Evolutionary conservation across 2,113 vertebrate species (phyloP).

Genomic region (Alouatta palliata): DNA sequence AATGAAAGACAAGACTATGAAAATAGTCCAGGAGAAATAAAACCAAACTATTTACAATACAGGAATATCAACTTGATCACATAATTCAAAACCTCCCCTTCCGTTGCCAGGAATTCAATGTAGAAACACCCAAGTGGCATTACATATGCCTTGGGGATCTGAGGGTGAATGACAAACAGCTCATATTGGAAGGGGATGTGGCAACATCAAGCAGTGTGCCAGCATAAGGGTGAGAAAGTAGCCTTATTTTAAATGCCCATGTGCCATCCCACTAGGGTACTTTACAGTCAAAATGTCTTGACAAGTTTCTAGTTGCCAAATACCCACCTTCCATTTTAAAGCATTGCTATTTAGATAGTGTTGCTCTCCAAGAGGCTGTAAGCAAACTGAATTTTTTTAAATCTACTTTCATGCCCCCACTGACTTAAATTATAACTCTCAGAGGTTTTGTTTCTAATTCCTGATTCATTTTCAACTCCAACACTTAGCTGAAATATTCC

Average conservation of each 20-base stretch:
- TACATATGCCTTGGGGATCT: neutral
- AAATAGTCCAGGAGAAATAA: neutral
- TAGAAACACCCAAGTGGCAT: neutral
- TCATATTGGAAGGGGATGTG: neutral
- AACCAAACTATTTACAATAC: neutral
- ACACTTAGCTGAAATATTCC: neutral
- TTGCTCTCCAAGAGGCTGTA: neutral
- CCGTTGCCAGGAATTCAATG: neutral
- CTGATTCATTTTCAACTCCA: neutral
- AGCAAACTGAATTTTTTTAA: constrained; percentile 49
- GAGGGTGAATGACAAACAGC: neutral
- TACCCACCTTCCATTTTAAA: neutral
- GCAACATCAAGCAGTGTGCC: neutral
- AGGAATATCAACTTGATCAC: neutral
- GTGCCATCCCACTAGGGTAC: neutral
- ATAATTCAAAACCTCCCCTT: neutral
- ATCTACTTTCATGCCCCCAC: neutral
- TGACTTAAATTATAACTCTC: constrained; percentile 51
- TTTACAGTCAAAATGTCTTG: neutral
- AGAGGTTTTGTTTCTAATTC: constrained; percentile 47
- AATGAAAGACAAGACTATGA: neutral
- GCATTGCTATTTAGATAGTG: neutral
- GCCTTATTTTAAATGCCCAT: neutral
- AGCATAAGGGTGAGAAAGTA: neutral
- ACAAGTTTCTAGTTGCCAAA: constrained; percentile 17